phyloP scores from a whole-genome alignment of 2,888 invertebrate species.

The Platycheirus albimanus region DNA sequence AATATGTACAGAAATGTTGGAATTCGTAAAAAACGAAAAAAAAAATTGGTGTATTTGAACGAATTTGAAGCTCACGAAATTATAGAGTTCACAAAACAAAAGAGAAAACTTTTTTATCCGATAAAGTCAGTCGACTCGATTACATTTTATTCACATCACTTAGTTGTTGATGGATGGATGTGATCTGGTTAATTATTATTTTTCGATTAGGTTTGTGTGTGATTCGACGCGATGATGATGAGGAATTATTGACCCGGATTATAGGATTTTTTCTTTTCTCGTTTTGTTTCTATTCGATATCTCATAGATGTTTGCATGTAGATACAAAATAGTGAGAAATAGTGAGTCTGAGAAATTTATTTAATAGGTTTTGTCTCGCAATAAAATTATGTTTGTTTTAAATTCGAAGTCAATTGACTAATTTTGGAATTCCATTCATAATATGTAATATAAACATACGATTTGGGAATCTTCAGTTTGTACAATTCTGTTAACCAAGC shows the following conservation, averaged over 20 bases:
- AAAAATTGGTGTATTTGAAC: conserved; percentile 33
- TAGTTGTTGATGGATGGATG: conserved; percentile 63
- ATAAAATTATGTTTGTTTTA: too few relatives aligned
- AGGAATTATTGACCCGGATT: conserved; percentile 53
- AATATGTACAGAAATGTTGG: conserved; percentile 9
- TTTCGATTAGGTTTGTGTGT: conserved; percentile 45
- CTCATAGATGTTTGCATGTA: background rate
- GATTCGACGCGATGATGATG: conserved; percentile 41
- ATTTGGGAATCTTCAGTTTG: too few relatives aligned
- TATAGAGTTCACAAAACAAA: background rate
- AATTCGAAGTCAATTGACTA: too few relatives aligned
- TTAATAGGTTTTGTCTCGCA: background rate
- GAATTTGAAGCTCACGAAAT: conserved; percentile 44
- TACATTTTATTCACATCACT: conserved; percentile 67
- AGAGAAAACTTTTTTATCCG: conserved; percentile 43
- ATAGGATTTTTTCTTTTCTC: conserved; percentile 1
- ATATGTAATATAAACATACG: too few relatives aligned
- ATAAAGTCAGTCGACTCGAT: too few relatives aligned
- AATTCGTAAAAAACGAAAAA: conserved; percentile 53
- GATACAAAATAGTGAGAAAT: conserved; percentile 31
- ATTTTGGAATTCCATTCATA: too few relatives aligned
- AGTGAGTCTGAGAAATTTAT: too few relatives aligned
- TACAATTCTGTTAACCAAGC: too few relatives aligned
- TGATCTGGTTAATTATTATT: conserved; percentile 60
- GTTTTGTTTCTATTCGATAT: background rate